Evolutionary conservation across 2,888 invertebrate genomes (phyloP).

Genomic region (Glyphotaelius pellucidus): DNA sequence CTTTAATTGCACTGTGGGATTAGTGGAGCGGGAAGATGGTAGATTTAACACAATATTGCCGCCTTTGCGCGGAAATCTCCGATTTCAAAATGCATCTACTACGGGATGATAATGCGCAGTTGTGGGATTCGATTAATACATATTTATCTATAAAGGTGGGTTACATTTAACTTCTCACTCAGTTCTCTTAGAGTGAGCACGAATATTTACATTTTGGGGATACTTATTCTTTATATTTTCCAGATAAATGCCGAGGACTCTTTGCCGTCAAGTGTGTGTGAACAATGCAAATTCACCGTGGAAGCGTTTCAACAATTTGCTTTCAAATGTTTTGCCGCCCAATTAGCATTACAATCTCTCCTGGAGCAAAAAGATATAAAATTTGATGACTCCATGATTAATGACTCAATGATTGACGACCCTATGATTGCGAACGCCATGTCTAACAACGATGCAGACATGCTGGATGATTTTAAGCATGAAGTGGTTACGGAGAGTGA

Average conservation of each 20-base stretch:
- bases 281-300: not conserved
- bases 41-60: conserved; percentile 14
- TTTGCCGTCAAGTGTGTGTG: conserved; percentile 22
- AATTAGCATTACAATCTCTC: conserved; percentile 18
- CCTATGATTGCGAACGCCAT: not conserved
- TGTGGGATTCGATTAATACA: not conserved
- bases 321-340: not conserved
- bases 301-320: conserved; percentile 25
- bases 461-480: not conserved
- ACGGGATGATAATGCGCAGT: not conserved
- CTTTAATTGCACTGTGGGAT: not conserved
- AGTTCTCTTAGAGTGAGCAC: not conserved
- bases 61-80: not conserved
- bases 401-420: not conserved
- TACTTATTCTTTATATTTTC: not conserved
- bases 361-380: conserved; percentile 15
- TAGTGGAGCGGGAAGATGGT: not conserved
- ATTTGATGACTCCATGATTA: not conserved
- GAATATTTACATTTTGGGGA: not conserved
- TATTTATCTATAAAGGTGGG: not conserved
- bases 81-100: not conserved
- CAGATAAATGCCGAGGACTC: conserved; percentile 31
- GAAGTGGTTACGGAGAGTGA: conserved; percentile 25
- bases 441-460: not conserved
- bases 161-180: not conserved